Evolutionary conservation across 2,113 vertebrate species (phyloP).

Genomic region (Perca flavescens): DNA sequence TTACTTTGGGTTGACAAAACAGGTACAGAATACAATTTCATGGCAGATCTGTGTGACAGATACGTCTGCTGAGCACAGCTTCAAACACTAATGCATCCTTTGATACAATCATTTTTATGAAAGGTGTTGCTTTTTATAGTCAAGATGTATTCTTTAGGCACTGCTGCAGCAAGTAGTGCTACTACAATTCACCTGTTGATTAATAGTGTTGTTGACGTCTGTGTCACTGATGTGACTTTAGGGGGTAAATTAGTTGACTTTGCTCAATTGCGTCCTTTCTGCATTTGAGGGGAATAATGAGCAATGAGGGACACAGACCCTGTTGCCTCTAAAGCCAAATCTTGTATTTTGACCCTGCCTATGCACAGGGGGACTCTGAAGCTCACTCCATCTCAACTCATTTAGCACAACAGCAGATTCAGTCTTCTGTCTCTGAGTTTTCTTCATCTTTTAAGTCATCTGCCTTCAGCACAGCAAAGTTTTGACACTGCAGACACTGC

Average conservation of each 20-base stretch:
- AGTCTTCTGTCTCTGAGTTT: slow-evolving; percentile 21
- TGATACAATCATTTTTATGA: not conserved
- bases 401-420: slow-evolving; percentile 37
- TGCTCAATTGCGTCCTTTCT: slow-evolving; percentile 26
- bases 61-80: not conserved
- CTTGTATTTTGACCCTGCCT: slow-evolving; percentile 22
- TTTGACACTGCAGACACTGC: slow-evolving; percentile 16
- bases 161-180: not conserved
- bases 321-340: slow-evolving; percentile 38
- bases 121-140: not conserved
- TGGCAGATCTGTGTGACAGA: not conserved
- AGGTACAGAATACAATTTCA: not conserved
- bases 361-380: slow-evolving; percentile 9
- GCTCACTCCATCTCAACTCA: slow-evolving; percentile 38
- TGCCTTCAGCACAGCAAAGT: slow-evolving; percentile 22
- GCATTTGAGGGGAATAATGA: slow-evolving; percentile 31
- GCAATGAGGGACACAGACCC: not conserved
- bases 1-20: not conserved
- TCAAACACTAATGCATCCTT: not conserved
- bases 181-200: slow-evolving; percentile 60
- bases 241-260: slow-evolving; percentile 31
- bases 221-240: slow-evolving; percentile 19
- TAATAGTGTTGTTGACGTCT: slow-evolving; percentile 20
- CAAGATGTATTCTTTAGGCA: not conserved
- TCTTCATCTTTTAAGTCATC: slow-evolving; percentile 43